Conservation (phyloP, 2,113 vertebrate species). For the Pungitius pungitius region DNA sequence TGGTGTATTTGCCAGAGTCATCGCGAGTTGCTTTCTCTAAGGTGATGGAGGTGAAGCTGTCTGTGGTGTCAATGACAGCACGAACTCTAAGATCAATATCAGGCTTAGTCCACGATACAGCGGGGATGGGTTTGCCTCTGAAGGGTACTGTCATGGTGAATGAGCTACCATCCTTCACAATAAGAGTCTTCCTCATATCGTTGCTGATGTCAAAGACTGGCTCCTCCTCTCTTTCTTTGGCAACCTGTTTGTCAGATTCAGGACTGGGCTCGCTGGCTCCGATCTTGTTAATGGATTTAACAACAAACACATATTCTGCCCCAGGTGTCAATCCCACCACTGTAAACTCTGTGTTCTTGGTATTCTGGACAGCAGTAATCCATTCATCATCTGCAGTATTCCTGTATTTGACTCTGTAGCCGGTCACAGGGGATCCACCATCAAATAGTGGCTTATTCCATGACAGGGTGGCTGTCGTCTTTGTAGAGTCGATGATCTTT, state of each 20-base stretch:
- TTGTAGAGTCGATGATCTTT: conserved; percentile 91
- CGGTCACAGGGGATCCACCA: conserved; percentile 92
- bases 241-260: conserved; percentile 88
- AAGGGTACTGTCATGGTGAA: conserved; percentile 96
- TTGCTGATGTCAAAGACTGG: conserved; percentile 94
- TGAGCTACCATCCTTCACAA: conserved; percentile 93
- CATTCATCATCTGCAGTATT: conserved; percentile 91
- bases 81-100: conserved; percentile 92
- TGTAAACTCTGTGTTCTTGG: conserved; percentile 93
- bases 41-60: conserved; percentile 90
- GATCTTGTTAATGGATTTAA: conserved; percentile 94
- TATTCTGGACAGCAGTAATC: conserved; percentile 88
- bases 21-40: conserved; percentile 93
- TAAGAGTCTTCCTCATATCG: conserved; percentile 96
- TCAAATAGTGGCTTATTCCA: conserved; percentile 98
- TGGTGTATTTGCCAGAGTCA: conserved; percentile 95
- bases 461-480: conserved; percentile 86
- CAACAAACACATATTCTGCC: conserved; percentile 91
- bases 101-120: conserved; percentile 90
- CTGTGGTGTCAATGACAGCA: conserved; percentile 91
- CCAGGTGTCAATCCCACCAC: conserved; percentile 87
- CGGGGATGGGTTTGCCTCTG: conserved; percentile 93
- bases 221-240: conserved; percentile 96
- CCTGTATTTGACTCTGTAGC: conserved; percentile 94
- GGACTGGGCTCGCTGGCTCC: conserved; percentile 92